A percentile compares a stretch with the other conserved stretches of the same genome.
phyloP scores from a whole-genome alignment of 1,140 invertebrate genomes.

The Liolophura sinensis region DNA sequence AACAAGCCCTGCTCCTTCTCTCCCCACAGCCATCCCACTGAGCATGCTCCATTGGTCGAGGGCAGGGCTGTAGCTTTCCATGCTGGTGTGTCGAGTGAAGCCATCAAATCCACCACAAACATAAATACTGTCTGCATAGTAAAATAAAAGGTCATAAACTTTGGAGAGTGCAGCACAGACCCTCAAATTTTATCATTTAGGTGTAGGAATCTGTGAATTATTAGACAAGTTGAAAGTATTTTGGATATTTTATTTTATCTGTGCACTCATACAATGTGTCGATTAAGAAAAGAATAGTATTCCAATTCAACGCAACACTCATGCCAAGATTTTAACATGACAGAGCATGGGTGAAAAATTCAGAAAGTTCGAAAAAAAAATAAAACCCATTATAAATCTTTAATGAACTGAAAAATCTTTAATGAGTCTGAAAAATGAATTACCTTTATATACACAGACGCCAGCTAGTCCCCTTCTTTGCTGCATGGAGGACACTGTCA shows the following conservation, averaged over 20 bases:
- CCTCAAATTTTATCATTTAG: too few relatives aligned
- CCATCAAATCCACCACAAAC: conserved; percentile 58
- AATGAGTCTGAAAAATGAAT: neutral
- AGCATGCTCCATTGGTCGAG: conserved; percentile 51
- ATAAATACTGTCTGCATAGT: conserved; percentile 44
- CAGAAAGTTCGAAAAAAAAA: too few relatives aligned
- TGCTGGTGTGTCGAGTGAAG: conserved; percentile 47
- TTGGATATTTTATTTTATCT: too few relatives aligned
- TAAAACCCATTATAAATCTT: too few relatives aligned
- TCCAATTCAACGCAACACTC: too few relatives aligned
- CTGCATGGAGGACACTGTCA: conserved; percentile 42
- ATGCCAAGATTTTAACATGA: too few relatives aligned
- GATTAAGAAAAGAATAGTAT: neutral
- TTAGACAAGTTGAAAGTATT: too few relatives aligned
- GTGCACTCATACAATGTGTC: neutral
- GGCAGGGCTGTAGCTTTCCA: conserved; percentile 50
- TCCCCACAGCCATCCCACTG: conserved; percentile 44
- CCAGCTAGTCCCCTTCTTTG: conserved; percentile 48
- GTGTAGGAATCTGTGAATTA: too few relatives aligned
- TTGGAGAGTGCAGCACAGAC: too few relatives aligned
- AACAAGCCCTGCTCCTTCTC: conserved; percentile 56
- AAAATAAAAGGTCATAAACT: neutral
- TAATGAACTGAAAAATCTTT: conserved; percentile 1
- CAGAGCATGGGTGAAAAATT: neutral
- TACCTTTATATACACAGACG: conserved; percentile 50